These are phyloP conservation scores for Fregata magnificens DNA, from an alignment of 2,113 vertebrate genomes.

Conservation along the genomic window DNA sequence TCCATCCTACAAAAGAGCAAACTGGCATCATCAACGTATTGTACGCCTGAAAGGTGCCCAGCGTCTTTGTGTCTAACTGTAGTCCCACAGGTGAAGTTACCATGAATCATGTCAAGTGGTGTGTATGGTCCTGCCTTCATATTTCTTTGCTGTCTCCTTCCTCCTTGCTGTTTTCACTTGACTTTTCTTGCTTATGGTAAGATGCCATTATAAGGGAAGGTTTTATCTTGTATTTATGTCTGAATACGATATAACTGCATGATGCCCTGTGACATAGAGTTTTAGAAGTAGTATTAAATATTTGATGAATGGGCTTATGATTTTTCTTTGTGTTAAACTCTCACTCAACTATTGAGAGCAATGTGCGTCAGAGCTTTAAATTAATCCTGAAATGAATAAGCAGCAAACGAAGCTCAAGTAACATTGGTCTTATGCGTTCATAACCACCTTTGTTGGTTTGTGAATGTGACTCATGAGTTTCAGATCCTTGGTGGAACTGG, in stretches of 20 bases:
- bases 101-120: not conserved
- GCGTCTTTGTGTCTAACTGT: rapidly evolving
- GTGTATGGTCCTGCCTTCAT: not conserved
- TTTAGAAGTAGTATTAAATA: not conserved
- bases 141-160: not conserved
- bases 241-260: not conserved
- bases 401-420: not conserved
- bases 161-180: not conserved
- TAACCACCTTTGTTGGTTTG: not conserved
- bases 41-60: not conserved
- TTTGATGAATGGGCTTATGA: not conserved
- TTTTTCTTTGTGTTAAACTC: not conserved
- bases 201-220: not conserved
- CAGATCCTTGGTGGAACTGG: not conserved
- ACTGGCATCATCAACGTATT: not conserved
- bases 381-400: not conserved
- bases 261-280: not conserved
- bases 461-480: not conserved
- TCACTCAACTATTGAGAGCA: not conserved
- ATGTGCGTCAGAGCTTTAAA: not conserved
- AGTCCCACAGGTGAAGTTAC: not conserved
- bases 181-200: not conserved
- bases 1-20: not conserved
- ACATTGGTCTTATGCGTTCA: not conserved
- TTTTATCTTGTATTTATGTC: not conserved